Evolutionary conservation across 1,140 invertebrate species (phyloP), one percentile per base, ranked within the genome.

Genomic region (Chymomyza costata): DNA sequence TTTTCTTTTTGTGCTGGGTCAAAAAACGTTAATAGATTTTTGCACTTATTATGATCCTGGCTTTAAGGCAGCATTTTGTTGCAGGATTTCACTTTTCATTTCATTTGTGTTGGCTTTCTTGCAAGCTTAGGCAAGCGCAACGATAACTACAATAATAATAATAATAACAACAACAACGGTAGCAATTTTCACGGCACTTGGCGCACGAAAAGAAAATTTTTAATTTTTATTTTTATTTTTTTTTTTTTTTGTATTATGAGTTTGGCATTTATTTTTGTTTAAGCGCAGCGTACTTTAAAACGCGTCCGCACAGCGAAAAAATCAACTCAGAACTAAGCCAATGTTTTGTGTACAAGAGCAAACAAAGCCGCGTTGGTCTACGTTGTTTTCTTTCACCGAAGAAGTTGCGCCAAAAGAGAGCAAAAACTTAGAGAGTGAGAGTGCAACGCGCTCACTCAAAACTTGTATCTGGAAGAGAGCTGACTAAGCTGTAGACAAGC

Each of bases 251-350:
- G 21, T 17, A 31, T 59, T 16, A 13, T 38, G 10, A 13, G 6
- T 15, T 17, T 53, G 30, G 30, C 25, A n/a, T n/a, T 44, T 34
- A 49, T 44, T 17, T 35, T 14, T n/a, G 25, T 62, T 48, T 65
- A 49, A 35, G 46, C 17, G 25, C 31, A 18, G 48, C 47, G 14
- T 41, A 11, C 25, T 35, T 47, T 39, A 40, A 63, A 64, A 58
- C 35, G 38, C 73, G 43, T 65, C 78, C 78, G 78, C 67, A 50
- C 78, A 59, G 58, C 64, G 60, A 56, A 65, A 82, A 78, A 82
- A 54, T 68, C 78, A 55, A 39, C 49, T 82, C 78, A 82, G 78
- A 82, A 82, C 71, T 82, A 82, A 82, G 76, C 50, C 67, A 71
- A 65, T 19, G 58, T 64, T 54, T 53, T 64, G 63, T 46, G 67